Evolutionary conservation across 2,113 vertebrate genomes (phyloP).

Genomic region (Phylloscopus trochiloides): DNA sequence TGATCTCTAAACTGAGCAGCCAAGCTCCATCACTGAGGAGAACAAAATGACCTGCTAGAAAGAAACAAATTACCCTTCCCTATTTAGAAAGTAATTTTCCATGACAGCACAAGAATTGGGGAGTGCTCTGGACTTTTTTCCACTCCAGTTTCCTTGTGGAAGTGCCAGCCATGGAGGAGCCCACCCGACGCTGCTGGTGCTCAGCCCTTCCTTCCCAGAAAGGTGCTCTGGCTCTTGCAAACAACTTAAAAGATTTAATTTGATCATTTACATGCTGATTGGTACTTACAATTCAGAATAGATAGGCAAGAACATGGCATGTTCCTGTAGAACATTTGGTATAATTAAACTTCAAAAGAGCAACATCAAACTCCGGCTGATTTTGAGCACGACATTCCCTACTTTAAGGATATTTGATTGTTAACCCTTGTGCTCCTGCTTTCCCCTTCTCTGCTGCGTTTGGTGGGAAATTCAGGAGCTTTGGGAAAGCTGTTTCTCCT

Average conservation of each 20-base stretch:
- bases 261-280: slow-evolving; percentile 65
- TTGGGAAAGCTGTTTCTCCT: background rate
- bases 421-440: slow-evolving; percentile 42
- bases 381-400: background rate
- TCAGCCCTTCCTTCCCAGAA: slow-evolving; percentile 10
- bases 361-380: slow-evolving; percentile 18
- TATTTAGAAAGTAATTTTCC: background rate
- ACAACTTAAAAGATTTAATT: slow-evolving; percentile 47
- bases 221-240: slow-evolving; percentile 47
- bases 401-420: slow-evolving; percentile 14
- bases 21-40: background rate
- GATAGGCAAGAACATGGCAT: slow-evolving; percentile 46
- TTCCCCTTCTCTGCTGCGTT: background rate
- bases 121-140: background rate
- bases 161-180: background rate
- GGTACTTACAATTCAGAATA: slow-evolving; percentile 55
- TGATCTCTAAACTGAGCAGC: background rate
- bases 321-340: slow-evolving; percentile 59
- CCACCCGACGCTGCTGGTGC: background rate
- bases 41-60: background rate
- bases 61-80: background rate
- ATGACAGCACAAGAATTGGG: background rate
- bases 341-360: slow-evolving; percentile 67
- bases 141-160: background rate
- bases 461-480: background rate